Base-by-base conservation (phyloP, 2,113 vertebrate species). In the Bubo bubo region DNA sequence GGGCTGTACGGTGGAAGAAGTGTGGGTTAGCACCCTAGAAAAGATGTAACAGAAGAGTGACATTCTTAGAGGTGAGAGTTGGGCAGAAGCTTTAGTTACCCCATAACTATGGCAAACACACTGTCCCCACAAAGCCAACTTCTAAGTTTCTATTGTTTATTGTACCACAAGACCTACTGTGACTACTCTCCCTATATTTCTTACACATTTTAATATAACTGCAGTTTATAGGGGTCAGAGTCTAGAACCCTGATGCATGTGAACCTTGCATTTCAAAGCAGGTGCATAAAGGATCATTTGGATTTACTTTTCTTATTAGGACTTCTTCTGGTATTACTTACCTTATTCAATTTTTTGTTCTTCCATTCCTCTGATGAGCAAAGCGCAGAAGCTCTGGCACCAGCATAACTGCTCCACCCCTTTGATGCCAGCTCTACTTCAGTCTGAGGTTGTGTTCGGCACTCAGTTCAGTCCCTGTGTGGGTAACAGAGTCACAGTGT, bases 161-260 rank as follows among this genome's bases (percentile, higher is more conserved):
- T 14, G 14, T 35, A 15, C 43, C 47, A 39, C 32, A 66, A 62
- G 14, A 45, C 14, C 30, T n/a, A 4, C 14, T 37, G 12, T 5
- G 71, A 55, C 4, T 14, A 28, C 7, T 60, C 13, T 35, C 30
- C 18, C 11, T 12, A 2, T 47, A 22, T 27, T 82, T 71, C 43
- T 76, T 64, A 34, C 37, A 75, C 6, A 6, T 88, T 80, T 49
- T 56, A 70, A 52, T 10, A 9, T 7, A 43, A 84, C 17, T 58
- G 19, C 13, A 68, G 9, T 18, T 4, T 21, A 8, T 13, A 43
- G 0, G 0, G 7, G 2, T 22, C 55, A 37, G 24, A 52, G 15
- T 24, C n/a, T 19, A 76, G 55, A 35, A 4, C 35, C 23, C 47
- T 35, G 14, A 5, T 22, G 14, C 43, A 56, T 6, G 6, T 10